Evolutionary conservation across 1,140 invertebrate species (phyloP).

Genomic region (Drosophila carrolli): DNA sequence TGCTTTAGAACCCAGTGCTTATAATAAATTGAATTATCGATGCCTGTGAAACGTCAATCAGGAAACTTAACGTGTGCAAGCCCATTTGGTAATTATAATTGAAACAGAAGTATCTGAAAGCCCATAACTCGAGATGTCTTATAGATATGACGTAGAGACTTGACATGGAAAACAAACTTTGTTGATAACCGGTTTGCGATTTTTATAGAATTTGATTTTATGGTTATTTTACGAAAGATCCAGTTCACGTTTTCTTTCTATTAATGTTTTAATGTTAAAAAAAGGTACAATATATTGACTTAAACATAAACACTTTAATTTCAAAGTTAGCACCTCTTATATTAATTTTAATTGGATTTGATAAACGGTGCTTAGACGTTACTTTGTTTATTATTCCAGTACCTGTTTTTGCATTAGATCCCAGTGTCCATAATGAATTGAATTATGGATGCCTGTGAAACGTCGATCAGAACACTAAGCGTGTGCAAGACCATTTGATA

Average conservation of each 20-base stretch:
- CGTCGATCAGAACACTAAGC: conserved; percentile 12
- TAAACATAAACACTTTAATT: too few relatives aligned
- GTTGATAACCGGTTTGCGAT: conserved; percentile 16
- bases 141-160: conserved; percentile 16
- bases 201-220: conserved; percentile 10
- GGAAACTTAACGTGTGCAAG: conserved; percentile 1
- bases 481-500: background rate
- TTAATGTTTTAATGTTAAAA: too few relatives aligned
- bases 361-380: background rate
- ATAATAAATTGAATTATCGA: conserved; percentile 4
- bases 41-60: background rate
- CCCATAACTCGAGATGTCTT: conserved; percentile 6
- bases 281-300: too few relatives aligned
- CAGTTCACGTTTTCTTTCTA: background rate
- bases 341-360: background rate
- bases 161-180: conserved; percentile 10
- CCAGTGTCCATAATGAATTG: background rate
- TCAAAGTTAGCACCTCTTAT: background rate
- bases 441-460: background rate
- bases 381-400: too few relatives aligned
- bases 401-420: background rate
- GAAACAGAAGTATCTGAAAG: conserved; percentile 17
- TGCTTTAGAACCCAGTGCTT: background rate
- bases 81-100: conserved; percentile 24
- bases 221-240: background rate